phyloP scores from a whole-genome alignment of 2,797 vertebrate genomes.

The Etheostoma nigrum region DNA sequence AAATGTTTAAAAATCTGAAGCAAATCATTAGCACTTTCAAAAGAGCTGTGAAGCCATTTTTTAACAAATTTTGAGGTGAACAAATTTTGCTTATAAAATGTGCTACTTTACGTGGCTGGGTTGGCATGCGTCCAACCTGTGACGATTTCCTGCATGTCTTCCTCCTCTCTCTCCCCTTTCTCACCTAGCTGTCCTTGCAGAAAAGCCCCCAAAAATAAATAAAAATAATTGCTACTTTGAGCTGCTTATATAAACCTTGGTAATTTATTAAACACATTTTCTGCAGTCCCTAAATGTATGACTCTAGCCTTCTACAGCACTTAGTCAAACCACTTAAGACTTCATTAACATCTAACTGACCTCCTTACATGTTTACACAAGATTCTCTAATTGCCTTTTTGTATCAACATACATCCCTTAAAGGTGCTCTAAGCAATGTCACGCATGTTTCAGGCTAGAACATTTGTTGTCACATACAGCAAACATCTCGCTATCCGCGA shows the following conservation, averaged over 20 bases:
- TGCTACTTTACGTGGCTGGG: neutral
- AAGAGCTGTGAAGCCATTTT: neutral
- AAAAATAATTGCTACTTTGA: neutral
- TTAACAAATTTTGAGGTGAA: neutral
- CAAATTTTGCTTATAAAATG: neutral
- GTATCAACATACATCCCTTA: neutral
- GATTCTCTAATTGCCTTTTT: slow-evolving; percentile 1
- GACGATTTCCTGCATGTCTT: no score
- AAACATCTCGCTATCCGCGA: no score
- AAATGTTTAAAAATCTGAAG: neutral
- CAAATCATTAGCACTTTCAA: neutral
- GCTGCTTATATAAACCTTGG: neutral
- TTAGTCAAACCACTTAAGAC: slow-evolving; percentile 12
- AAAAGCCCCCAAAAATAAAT: no score
- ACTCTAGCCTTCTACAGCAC: neutral
- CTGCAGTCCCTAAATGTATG: neutral
- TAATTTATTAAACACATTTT: neutral
- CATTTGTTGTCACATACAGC: no score
- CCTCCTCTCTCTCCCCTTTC: no score
- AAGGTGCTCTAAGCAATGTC: no score
- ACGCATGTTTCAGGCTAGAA: no score
- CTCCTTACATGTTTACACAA: neutral
- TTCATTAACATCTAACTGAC: neutral
- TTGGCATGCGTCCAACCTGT: no score
- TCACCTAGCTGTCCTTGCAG: no score